Evolutionary conservation across 2,888 invertebrate genomes (phyloP).

Genomic region (Byasa hedistus): DNA sequence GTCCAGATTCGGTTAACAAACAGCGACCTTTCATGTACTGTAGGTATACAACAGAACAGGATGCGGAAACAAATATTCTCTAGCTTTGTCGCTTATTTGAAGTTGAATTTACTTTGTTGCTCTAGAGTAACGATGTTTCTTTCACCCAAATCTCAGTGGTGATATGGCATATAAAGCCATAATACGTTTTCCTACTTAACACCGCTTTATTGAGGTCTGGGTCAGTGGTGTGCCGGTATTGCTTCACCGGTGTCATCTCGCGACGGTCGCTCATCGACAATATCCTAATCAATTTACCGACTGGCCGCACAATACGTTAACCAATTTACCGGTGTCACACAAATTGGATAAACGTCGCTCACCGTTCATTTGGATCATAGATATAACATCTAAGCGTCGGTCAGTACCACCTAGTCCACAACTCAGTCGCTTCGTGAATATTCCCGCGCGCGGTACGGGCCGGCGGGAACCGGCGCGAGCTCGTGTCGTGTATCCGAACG

Average conservation of each 20-base stretch:
- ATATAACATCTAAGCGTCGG: slow-evolving; percentile 38
- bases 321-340: slow-evolving; percentile 59
- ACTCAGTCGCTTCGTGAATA: slow-evolving; percentile 36
- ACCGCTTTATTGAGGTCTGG: slow-evolving; percentile 21
- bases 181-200: not conserved
- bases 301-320: slow-evolving; percentile 33
- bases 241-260: slow-evolving; percentile 22
- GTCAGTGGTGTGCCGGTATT: slow-evolving; percentile 17
- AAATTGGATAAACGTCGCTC: slow-evolving; percentile 68
- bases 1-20: not conserved
- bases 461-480: slow-evolving; percentile 51
- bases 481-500: slow-evolving; percentile 31
- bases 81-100: not conserved
- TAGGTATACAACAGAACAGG: not conserved
- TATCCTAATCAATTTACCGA: slow-evolving; percentile 44
- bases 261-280: slow-evolving; percentile 33
- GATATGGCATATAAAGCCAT: not conserved
- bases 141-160: too few species aligned
- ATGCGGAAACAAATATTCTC: not conserved
- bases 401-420: slow-evolving; percentile 34
- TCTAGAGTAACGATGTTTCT: too few species aligned
- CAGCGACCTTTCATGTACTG: not conserved
- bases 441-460: slow-evolving; percentile 49
- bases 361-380: slow-evolving; percentile 38
- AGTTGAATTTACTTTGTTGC: too few species aligned